Conservation (phyloP, 30 jellyfish, hydroid and myxozoan species). For the Euphysa ruthae region DNA sequence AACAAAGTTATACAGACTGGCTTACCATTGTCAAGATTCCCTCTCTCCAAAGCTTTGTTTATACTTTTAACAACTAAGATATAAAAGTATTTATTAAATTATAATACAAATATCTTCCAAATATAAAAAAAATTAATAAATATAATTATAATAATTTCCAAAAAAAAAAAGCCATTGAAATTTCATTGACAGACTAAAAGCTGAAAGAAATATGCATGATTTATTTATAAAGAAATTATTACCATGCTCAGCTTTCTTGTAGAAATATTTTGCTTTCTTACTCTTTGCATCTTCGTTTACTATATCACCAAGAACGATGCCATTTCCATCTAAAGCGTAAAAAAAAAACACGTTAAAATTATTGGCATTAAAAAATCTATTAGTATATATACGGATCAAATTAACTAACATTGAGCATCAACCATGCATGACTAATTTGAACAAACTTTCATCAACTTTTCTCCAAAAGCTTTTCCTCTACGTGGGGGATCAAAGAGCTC, state of each 20-base stretch:
- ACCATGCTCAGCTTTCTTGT: slow-evolving; percentile 68
- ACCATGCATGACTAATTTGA: too few relatives aligned
- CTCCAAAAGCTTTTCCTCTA: too few relatives aligned
- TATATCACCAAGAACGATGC: slow-evolving; percentile 42
- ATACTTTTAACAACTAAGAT: slow-evolving; percentile 66
- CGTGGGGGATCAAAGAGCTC: too few relatives aligned
- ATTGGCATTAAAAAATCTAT: background rate
- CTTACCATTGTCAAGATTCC: slow-evolving; percentile 21
- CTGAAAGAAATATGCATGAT: background rate
- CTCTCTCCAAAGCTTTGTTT: slow-evolving; percentile 51
- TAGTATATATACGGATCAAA: background rate
- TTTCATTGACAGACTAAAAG: too few relatives aligned
- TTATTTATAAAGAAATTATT: background rate
- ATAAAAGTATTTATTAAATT: background rate
- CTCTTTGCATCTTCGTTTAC: slow-evolving; percentile 65
- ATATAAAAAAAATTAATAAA: background rate
- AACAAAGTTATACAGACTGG: too few relatives aligned
- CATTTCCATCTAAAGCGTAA: slow-evolving; percentile 47
- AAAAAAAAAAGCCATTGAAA: too few relatives aligned
- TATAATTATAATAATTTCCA: background rate
- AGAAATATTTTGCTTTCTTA: slow-evolving; percentile 46
- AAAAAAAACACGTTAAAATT: background rate
- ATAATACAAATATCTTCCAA: background rate
- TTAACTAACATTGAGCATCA: background rate
- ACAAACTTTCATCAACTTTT: too few relatives aligned